Evolutionary conservation across 2,113 vertebrate species (phyloP).

Genomic region (Cephalophus harveyi): DNA sequence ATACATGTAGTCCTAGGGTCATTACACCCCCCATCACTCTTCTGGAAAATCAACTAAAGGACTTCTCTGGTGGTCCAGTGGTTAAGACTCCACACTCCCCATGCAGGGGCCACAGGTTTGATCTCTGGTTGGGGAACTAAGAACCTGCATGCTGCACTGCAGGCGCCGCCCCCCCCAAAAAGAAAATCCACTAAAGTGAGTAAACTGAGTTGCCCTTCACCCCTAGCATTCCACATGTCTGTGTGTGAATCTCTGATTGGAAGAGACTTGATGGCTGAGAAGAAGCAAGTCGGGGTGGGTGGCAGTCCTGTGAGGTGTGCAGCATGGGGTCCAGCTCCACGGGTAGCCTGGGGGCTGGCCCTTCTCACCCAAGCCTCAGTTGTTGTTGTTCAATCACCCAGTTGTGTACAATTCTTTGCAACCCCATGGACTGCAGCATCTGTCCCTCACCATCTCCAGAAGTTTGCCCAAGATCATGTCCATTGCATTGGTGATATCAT

Average conservation of each 20-base stretch:
- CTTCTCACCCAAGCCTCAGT: not conserved
- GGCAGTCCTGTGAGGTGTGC: not conserved
- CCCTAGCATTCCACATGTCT: not conserved
- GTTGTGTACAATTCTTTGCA: not conserved
- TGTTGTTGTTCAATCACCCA: not conserved
- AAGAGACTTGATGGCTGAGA: not conserved
- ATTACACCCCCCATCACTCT: not conserved
- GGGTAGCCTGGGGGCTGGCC: not conserved
- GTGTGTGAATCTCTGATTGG: not conserved
- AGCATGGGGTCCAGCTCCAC: not conserved
- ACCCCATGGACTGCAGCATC: not conserved
- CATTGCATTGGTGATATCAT: not conserved
- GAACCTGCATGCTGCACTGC: not conserved
- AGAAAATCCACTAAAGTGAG: not conserved
- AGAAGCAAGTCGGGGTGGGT: not conserved
- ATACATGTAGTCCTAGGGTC: not conserved
- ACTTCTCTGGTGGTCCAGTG: not conserved
- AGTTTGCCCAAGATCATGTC: not conserved
- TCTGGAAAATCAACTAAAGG: slow-evolving; percentile 1
- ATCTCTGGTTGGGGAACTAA: not conserved
- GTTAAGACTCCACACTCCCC: not conserved
- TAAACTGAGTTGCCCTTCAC: not conserved
- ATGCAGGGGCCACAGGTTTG: not conserved
- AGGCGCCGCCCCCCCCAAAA: not conserved
- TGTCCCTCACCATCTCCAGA: not conserved